phyloP scores from a whole-genome alignment of 2,888 invertebrate species.

The Chalcosyrphus nemorum region DNA sequence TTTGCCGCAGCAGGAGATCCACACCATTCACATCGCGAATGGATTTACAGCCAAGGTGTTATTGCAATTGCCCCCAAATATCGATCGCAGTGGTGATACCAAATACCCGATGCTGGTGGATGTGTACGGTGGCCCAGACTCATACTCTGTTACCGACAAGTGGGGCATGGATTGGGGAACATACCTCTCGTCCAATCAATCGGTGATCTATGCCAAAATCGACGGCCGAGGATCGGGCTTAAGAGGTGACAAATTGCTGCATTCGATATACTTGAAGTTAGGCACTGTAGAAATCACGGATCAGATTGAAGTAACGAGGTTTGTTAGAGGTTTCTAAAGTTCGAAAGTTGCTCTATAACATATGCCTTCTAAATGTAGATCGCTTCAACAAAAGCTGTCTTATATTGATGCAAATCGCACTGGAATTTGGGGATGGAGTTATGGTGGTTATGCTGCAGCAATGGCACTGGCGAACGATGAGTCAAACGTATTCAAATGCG shows the following conservation, averaged over 20 bases:
- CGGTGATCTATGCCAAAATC: conserved; percentile 93
- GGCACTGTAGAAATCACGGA: conserved; percentile 96
- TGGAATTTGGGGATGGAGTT: conserved; percentile 99
- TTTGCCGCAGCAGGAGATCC: conserved; percentile 85
- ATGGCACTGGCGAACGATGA: conserved; percentile 92
- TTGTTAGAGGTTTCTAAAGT: conserved; percentile 80
- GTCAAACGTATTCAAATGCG: conserved; percentile 92
- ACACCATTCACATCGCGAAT: conserved; percentile 86
- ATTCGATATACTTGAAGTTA: conserved; percentile 90
- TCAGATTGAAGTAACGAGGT: conserved; percentile 91
- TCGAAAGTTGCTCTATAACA: conserved; percentile 73
- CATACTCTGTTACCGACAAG: conserved; percentile 89
- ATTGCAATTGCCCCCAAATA: conserved; percentile 88
- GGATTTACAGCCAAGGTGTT: conserved; percentile 88
- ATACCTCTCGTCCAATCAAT: conserved; percentile 91
- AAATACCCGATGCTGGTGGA: conserved; percentile 92
- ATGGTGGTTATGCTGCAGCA: conserved; percentile 96
- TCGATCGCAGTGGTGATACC: conserved; percentile 85
- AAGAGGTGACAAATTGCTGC: conserved; percentile 91
- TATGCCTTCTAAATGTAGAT: conserved; percentile 78
- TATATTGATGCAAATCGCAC: conserved; percentile 92
- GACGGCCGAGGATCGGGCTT: conserved; percentile 95
- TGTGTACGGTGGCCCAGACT: conserved; percentile 97
- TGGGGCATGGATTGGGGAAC: conserved; percentile 94
- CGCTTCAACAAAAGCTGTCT: conserved; percentile 84